These are phyloP conservation scores for Macheiramphus alcinus DNA, from an alignment of 2,113 vertebrate genomes.

Conservation along the genomic window DNA sequence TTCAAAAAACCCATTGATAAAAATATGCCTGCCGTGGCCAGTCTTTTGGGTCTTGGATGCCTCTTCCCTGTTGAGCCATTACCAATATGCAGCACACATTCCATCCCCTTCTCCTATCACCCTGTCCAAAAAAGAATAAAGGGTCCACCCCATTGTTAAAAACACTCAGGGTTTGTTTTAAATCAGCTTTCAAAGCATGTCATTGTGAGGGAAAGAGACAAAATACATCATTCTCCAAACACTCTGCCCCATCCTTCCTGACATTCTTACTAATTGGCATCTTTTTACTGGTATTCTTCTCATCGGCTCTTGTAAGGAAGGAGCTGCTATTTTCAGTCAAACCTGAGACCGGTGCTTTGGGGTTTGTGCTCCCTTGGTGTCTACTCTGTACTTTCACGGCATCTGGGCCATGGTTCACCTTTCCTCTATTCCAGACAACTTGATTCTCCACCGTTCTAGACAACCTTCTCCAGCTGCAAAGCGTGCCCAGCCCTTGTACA, in stretches of 20 bases:
- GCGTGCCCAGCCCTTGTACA: not conserved
- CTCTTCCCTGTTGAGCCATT: not conserved
- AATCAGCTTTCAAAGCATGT: conserved; percentile 18
- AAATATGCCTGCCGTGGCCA: not conserved
- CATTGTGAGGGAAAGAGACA: not conserved
- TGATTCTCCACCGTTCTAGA: not conserved
- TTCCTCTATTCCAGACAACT: not conserved
- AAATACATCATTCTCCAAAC: not conserved
- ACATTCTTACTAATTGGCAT: not conserved
- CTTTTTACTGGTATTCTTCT: not conserved
- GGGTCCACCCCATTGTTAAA: not conserved
- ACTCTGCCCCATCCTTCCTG: not conserved
- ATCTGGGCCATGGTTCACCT: not conserved
- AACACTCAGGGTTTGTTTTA: not conserved
- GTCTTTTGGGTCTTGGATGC: not conserved
- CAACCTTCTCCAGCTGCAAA: not conserved
- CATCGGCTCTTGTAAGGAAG: not conserved
- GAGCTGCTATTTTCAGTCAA: not conserved
- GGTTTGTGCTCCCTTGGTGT: not conserved
- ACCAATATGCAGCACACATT: not conserved
- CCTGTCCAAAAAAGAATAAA: not conserved
- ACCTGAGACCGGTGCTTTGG: fast-evolving
- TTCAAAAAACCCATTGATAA: conserved; percentile 32
- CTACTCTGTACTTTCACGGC: fast-evolving
- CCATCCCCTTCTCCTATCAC: not conserved